Evolutionary conservation across 2,888 invertebrate species (phyloP).

Genomic region (Sclerodermus sp.): DNA sequence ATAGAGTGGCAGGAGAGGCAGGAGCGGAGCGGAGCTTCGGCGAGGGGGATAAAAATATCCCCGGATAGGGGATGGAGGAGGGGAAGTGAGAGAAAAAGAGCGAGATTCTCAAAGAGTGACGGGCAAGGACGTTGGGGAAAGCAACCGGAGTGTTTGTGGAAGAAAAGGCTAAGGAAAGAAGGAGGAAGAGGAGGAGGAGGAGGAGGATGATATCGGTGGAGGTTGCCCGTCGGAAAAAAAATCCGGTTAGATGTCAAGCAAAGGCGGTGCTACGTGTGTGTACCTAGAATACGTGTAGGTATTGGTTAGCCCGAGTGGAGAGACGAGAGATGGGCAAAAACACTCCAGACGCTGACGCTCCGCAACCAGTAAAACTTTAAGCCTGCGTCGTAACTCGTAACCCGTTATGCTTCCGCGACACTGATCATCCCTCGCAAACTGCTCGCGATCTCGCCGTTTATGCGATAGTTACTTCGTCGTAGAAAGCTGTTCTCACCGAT

Average conservation of each 20-base stretch:
- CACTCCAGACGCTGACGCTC: slow-evolving; percentile 47
- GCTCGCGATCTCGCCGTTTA: slow-evolving; percentile 39
- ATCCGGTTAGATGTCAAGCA: not conserved
- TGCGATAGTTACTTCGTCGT: slow-evolving; percentile 36
- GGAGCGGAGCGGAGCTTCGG: too few species aligned
- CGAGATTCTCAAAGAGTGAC: not conserved
- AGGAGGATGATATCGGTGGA: slow-evolving; percentile 1
- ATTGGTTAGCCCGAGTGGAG: not conserved
- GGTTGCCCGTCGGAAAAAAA: not conserved
- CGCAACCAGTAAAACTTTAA: slow-evolving; percentile 47
- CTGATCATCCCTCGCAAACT: slow-evolving; percentile 42
- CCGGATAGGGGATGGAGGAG: too few species aligned
- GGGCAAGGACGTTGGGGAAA: not conserved
- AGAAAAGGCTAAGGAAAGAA: slow-evolving; percentile 14
- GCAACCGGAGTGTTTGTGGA: not conserved
- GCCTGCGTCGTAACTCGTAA: slow-evolving; percentile 44
- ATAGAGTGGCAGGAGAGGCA: too few species aligned
- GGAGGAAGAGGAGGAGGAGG: slow-evolving; percentile 4
- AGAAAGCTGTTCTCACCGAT: slow-evolving; percentile 9
- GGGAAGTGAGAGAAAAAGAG: slow-evolving; percentile 2
- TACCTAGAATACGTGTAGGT: not conserved
- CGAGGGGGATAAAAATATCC: too few species aligned
- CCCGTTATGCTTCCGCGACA: slow-evolving; percentile 41
- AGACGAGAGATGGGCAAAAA: slow-evolving; percentile 33
- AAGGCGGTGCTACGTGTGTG: too few species aligned